Evolutionary conservation across 2,797 vertebrate genomes (phyloP).

Genomic region (Cynodonichthys magdalenae): DNA sequence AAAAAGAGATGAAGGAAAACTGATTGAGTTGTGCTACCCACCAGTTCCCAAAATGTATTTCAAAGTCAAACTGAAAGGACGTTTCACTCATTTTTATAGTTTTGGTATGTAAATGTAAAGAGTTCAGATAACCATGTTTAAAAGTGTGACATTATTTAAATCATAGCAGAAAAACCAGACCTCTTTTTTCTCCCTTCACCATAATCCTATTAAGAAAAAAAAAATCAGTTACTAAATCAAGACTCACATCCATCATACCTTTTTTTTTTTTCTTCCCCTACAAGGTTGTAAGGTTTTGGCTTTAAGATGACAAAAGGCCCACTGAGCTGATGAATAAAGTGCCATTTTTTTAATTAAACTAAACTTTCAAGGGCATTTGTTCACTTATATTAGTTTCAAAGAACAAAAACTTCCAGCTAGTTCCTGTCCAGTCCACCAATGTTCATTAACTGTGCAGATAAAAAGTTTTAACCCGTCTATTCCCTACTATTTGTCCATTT

Average conservation of each 20-base stretch:
- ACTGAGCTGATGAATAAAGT: conserved; percentile 36
- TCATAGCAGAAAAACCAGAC: background rate
- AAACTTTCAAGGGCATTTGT: conserved; percentile 52
- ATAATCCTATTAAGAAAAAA: conserved; percentile 18
- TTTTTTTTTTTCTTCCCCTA: background rate
- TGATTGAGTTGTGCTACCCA: conserved; percentile 38
- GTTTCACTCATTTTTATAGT: conserved; percentile 37
- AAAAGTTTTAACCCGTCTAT: conserved; percentile 9
- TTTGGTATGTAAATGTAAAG: conserved; percentile 20
- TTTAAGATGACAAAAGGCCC: conserved; percentile 33
- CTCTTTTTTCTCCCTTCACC: conserved; percentile 11
- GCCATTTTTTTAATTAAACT: conserved; percentile 45
- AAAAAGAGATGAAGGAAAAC: conserved; percentile 60
- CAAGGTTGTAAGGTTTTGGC: conserved; percentile 33
- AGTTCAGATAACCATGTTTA: conserved; percentile 21
- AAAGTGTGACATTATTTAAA: conserved; percentile 32
- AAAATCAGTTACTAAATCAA: conserved; percentile 18
- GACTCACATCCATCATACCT: conserved; percentile 27
- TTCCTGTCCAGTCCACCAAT: conserved; percentile 33
- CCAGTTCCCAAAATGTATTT: conserved; percentile 21
- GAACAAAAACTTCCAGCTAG: conserved; percentile 29
- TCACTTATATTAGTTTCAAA: conserved; percentile 50
- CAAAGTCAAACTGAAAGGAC: conserved; percentile 40
- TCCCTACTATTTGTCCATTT: conserved; percentile 1
- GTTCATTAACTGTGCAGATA: conserved; percentile 36